Base-by-base conservation (phyloP, 2,113 vertebrate species). In the Anolis carolinensis region DNA sequence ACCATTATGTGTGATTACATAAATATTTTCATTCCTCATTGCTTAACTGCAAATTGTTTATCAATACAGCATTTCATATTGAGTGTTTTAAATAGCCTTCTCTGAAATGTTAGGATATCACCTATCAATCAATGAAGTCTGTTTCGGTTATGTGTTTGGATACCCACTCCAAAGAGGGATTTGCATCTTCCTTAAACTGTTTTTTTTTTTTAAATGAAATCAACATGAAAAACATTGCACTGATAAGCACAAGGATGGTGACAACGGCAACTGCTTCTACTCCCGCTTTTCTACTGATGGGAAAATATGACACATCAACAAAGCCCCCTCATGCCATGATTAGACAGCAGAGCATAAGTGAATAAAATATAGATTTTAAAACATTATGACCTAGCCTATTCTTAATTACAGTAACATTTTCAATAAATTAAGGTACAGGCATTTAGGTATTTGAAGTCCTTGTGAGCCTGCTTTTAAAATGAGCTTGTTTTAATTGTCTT, bases 391-490 rank as follows among this genome's bases (percentile, higher is more conserved):
- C 18, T 27, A 20, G 39, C 1, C 80, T 36, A 20, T 23, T 34
- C 11, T 68, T 16, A 75, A 48, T 32, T 27, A 20, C 39, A 7
- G 8, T 48, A 65, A 6, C 23, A 7, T 25, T 13, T 23, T 65
- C 6, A 67, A 55, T 8, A 27, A 67, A 67, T 67, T 6, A 67
- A 67, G 30, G 7, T 25, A 67, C 8, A 67, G 14, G 5, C 65
- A 67, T 67, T 67, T 25, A 25, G 65, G 3, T 67, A 27, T 27
- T 67, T 67, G 63, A 25, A 23, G 25, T 65, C 5, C 25, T 65
- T 65, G 63, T 25, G n/a, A n/a, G 0, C 9, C 2, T 23, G 2
- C 0, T 0, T 55, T 34, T 82, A 11, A 8, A 0, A 55, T 10
- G 5, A 55, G 34, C 34, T 72, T 86, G 18, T 81, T 67, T 27